Conservation (phyloP, 2,797 vertebrate species). For the Silurus lanzhouensis region DNA sequence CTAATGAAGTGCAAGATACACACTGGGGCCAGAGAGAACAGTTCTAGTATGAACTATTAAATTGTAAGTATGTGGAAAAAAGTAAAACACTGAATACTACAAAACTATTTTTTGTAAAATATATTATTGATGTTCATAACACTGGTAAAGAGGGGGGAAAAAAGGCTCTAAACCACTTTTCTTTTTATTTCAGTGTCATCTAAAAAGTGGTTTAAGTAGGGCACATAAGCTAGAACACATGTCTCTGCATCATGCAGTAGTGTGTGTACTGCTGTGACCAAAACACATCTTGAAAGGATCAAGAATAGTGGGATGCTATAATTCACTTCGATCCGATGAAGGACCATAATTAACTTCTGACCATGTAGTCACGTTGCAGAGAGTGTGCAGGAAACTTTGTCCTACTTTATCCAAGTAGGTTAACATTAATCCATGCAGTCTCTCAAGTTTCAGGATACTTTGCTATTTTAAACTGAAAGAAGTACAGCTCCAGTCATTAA, state of each 20-base stretch:
- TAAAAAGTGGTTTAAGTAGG: conserved; percentile 5
- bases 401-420: conserved; percentile 21
- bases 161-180: background rate
- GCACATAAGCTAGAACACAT: background rate
- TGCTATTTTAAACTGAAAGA: conserved; percentile 42
- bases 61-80: no score
- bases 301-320: conserved; percentile 22
- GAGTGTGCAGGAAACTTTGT: conserved; percentile 3
- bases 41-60: no score
- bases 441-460: background rate
- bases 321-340: conserved; percentile 21
- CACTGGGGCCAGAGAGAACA: background rate
- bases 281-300: conserved; percentile 44
- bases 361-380: conserved; percentile 15
- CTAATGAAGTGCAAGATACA: background rate
- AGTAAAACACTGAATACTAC: background rate
- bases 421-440: background rate
- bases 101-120: background rate
- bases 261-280: background rate
- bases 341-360: conserved; percentile 33
- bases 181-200: background rate
- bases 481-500: conserved; percentile 20
- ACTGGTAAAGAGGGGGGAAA: background rate
- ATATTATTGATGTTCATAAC: background rate
- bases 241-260: conserved; percentile 6